These are phyloP conservation scores for Montipora cactus DNA, from an alignment of 64 coral and sea anemone species.

Conservation along the genomic window DNA sequence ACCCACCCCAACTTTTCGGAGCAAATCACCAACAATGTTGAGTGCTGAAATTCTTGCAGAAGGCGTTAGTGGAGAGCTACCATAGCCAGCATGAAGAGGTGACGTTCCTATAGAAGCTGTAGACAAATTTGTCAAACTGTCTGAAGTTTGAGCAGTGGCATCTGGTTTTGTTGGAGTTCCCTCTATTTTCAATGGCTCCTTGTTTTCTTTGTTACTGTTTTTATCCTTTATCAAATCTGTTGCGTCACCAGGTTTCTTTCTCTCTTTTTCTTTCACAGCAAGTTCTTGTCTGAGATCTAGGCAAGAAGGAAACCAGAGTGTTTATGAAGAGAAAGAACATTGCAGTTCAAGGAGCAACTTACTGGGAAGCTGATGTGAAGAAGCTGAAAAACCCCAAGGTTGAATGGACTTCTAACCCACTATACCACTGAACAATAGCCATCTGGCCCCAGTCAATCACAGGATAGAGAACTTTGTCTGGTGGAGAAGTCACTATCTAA, in stretches of 20 bases:
- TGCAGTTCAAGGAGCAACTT: too few species aligned
- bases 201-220: constrained; percentile 81
- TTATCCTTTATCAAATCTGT: constrained; percentile 33
- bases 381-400: too few species aligned
- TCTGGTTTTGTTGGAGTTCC: constrained; percentile 82
- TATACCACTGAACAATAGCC: too few species aligned
- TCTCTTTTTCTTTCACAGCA: constrained; percentile 91
- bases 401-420: too few species aligned
- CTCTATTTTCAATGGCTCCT: constrained; percentile 68
- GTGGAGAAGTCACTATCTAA: too few species aligned
- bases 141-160: constrained; percentile 33
- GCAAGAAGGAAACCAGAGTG: neutral
- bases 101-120: constrained; percentile 91
- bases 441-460: too few species aligned
- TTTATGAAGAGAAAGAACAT: too few species aligned
- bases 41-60: constrained; percentile 99
- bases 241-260: constrained; percentile 84
- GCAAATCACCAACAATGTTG: constrained; percentile 99
- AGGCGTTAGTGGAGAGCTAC: constrained; percentile 90
- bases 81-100: constrained; percentile 89
- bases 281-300: constrained; percentile 96
- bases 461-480: too few species aligned
- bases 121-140: constrained; percentile 56
- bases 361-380: too few species aligned
- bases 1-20: constrained; percentile 99